Evolutionary conservation across 2,888 invertebrate species (phyloP).

Genomic region (Euplexia lucipara): DNA sequence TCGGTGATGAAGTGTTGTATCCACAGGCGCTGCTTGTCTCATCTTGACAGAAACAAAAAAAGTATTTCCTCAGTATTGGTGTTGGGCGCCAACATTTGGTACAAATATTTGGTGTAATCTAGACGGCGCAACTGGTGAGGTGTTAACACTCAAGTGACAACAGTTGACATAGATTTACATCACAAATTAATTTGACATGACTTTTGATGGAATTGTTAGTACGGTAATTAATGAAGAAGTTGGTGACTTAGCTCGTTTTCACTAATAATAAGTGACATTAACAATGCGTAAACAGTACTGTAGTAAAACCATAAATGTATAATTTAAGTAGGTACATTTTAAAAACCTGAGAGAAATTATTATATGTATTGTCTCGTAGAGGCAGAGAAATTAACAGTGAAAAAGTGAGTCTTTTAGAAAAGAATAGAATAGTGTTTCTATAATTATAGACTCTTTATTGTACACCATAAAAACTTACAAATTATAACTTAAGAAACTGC

Average conservation of each 20-base stretch:
- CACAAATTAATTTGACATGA: constrained; percentile 29
- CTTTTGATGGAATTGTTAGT: constrained; percentile 3
- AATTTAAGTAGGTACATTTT: too few species aligned
- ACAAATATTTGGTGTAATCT: constrained; percentile 61
- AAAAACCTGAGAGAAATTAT: too few species aligned
- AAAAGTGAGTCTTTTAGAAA: too few species aligned
- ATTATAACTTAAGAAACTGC: too few species aligned
- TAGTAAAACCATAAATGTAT: too few species aligned
- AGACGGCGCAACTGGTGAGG: constrained; percentile 31
- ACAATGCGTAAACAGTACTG: too few species aligned
- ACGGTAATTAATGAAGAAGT: constrained; percentile 4
- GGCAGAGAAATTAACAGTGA: too few species aligned
- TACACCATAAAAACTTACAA: too few species aligned
- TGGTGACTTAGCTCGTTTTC: not conserved
- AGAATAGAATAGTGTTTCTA: too few species aligned
- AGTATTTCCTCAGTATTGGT: constrained; percentile 52
- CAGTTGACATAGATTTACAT: constrained; percentile 46
- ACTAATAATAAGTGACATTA: not conserved
- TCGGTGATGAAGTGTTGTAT: constrained; percentile 62
- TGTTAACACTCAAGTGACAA: constrained; percentile 52
- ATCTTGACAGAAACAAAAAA: constrained; percentile 70
- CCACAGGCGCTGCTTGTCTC: constrained; percentile 82
- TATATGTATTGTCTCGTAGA: too few species aligned
- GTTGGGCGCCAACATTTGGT: constrained; percentile 47
- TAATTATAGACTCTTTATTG: too few species aligned